Conservation (phyloP, 2,888 invertebrate genomes). For the Rapana venosa region DNA sequence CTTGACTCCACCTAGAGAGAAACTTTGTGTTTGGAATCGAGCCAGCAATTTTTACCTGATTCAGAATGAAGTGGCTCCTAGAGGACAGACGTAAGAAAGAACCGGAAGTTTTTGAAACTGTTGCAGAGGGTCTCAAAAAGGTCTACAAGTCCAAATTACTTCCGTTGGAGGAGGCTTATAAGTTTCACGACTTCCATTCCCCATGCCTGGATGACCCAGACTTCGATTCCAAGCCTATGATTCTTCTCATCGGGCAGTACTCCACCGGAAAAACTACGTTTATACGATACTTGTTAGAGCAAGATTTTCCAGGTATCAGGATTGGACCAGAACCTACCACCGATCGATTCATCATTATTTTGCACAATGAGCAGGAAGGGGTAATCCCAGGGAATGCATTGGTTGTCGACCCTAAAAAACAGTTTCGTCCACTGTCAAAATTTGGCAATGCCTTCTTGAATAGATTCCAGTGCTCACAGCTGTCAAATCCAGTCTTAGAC, state of each 20-base stretch:
- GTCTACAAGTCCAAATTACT: slow-evolving; percentile 74
- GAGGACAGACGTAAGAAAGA: slow-evolving; percentile 77
- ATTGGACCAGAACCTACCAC: slow-evolving; percentile 99
- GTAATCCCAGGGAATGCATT: slow-evolving; percentile 98
- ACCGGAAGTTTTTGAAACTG: slow-evolving; percentile 86
- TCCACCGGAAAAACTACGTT: slow-evolving; percentile 91
- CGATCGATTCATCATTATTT: slow-evolving; percentile 97
- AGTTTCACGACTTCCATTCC: slow-evolving; percentile 79
- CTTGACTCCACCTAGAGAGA: neutral
- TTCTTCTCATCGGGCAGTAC: slow-evolving; percentile 97
- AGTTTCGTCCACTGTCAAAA: slow-evolving; percentile 93
- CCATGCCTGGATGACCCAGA: slow-evolving; percentile 87
- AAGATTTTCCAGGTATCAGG: slow-evolving; percentile 97
- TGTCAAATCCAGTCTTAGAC: slow-evolving; percentile 93
- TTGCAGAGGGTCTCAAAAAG: slow-evolving; percentile 94
- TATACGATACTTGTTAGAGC: slow-evolving; percentile 86
- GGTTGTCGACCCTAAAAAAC: slow-evolving; percentile 97
- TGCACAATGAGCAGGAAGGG: slow-evolving; percentile 91
- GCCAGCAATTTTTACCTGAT: neutral
- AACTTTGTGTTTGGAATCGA: neutral
- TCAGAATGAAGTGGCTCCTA: slow-evolving; percentile 70
- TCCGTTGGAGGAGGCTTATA: slow-evolving; percentile 78
- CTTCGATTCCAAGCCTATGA: slow-evolving; percentile 99
- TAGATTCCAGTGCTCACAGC: slow-evolving; percentile 95
- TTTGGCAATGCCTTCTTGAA: slow-evolving; percentile 99